Conservation (phyloP, 30 jellyfish, hydroid and myxozoan species). For the Aurelia aurita region DNA sequence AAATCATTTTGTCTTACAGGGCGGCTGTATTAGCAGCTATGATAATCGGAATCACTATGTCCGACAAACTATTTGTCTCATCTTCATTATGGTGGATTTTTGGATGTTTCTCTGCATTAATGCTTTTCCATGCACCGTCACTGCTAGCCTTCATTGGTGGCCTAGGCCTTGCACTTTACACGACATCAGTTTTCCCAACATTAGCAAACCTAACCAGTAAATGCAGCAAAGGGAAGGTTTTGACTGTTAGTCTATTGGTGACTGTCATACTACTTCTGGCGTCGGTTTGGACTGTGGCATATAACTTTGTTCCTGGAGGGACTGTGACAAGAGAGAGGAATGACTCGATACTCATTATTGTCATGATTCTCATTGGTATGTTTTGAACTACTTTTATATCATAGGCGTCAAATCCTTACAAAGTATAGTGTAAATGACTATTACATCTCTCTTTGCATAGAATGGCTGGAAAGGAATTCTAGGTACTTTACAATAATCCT, state of each 20-base stretch:
- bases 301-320: slow-evolving; percentile 81
- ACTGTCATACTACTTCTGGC: slow-evolving; percentile 49
- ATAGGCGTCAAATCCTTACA: too few species aligned
- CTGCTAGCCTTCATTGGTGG: slow-evolving; percentile 46
- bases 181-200: slow-evolving; percentile 53
- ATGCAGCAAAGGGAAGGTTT: slow-evolving; percentile 42
- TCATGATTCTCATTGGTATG: slow-evolving; percentile 55
- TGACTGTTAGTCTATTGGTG: slow-evolving; percentile 43
- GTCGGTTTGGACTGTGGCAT: slow-evolving; percentile 76
- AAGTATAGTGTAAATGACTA: too few species aligned
- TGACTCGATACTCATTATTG: slow-evolving; percentile 25
- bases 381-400: not conserved
- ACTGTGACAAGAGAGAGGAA: slow-evolving; percentile 64
- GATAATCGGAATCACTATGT: slow-evolving; percentile 36
- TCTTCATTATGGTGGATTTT: slow-evolving; percentile 59
- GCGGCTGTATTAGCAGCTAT: slow-evolving; percentile 26
- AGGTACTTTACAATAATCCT: too few species aligned
- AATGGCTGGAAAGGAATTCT: too few species aligned
- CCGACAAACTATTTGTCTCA: slow-evolving; percentile 4
- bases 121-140: slow-evolving; percentile 56
- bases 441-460: too few species aligned
- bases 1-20: slow-evolving; percentile 2
- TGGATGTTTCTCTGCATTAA: slow-evolving; percentile 44
- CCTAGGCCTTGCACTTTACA: slow-evolving; percentile 49
- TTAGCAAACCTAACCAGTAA: slow-evolving; percentile 2